Evolutionary conservation across 1,140 invertebrate species (phyloP).

Genomic region (Drosophila littoralis): DNA sequence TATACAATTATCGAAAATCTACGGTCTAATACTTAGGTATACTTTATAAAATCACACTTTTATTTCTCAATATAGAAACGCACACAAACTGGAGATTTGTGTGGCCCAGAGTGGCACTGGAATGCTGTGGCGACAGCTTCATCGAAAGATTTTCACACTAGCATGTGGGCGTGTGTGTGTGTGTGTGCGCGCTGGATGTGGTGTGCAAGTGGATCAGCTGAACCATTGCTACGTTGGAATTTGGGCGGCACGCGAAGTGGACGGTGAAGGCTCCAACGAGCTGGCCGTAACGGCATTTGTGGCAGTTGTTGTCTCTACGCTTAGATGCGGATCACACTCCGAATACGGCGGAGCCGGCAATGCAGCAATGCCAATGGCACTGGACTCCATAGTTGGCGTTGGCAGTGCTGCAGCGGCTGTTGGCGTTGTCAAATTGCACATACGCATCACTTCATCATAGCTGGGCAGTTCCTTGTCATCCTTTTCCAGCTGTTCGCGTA

Average conservation of each 20-base stretch:
- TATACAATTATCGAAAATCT: constrained; percentile 62
- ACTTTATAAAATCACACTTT: constrained; percentile 77
- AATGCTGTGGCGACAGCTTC: constrained; percentile 36
- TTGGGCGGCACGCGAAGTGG: constrained; percentile 74
- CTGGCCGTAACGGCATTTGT: constrained; percentile 21
- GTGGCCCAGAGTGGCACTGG: constrained; percentile 66
- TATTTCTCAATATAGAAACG: constrained; percentile 52
- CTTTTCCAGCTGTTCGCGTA: constrained; percentile 77
- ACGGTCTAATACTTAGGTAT: constrained; percentile 56
- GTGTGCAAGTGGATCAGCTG: constrained; percentile 19
- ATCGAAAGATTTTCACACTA: constrained; percentile 7
- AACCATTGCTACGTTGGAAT: constrained; percentile 20
- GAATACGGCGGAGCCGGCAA: constrained; percentile 74
- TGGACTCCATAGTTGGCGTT: constrained; percentile 26
- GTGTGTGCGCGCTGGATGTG: constrained; percentile 22
- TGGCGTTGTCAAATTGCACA: constrained; percentile 69
- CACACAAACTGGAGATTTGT: constrained; percentile 60
- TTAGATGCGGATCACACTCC: constrained; percentile 56
- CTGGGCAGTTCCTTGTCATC: constrained; percentile 81
- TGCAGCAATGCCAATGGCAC: constrained; percentile 60
- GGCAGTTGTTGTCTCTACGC: background rate
- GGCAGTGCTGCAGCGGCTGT: constrained; percentile 49
- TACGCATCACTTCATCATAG: constrained; percentile 83
- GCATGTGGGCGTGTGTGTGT: background rate
- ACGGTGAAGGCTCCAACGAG: constrained; percentile 54